A percentile compares a stretch with the other conserved stretches of the same genome.
Evolutionary conservation across 2,797 vertebrate genomes (phyloP).

Genomic region (Siniperca scherzeri): DNA sequence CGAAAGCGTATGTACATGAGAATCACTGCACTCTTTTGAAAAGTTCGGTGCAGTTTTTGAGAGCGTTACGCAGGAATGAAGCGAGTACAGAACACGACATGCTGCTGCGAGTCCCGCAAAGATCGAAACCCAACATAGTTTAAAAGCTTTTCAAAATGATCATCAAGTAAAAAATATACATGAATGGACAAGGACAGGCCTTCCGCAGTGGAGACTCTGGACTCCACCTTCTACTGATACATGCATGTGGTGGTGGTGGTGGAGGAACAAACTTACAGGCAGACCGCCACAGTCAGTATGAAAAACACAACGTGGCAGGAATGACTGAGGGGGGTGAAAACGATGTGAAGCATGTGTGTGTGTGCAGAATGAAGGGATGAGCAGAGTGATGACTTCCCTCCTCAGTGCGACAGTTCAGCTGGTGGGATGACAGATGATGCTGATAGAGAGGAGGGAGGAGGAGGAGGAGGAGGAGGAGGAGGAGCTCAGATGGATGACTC

Average conservation of each 20-base stretch:
- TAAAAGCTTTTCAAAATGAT: constrained; percentile 58
- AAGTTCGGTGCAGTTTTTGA: constrained; percentile 65
- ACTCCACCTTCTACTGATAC: constrained; percentile 58
- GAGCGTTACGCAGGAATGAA: constrained; percentile 59
- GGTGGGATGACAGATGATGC: constrained; percentile 60
- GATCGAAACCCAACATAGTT: constrained; percentile 52
- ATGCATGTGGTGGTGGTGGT: constrained; percentile 32
- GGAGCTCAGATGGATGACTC: constrained; percentile 89
- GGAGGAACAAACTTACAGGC: constrained; percentile 73
- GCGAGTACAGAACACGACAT: constrained; percentile 70
- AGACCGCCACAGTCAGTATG: constrained; percentile 75
- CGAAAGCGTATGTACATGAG: constrained; percentile 73
- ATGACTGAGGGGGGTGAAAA: constrained; percentile 37
- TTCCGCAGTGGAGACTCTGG: constrained; percentile 56
- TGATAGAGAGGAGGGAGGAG: constrained; percentile 46
- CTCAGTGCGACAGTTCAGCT: constrained; percentile 58
- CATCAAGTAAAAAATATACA: constrained; percentile 60
- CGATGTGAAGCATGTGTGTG: constrained; percentile 40
- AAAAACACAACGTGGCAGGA: constrained; percentile 60
- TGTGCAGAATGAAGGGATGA: constrained; percentile 52
- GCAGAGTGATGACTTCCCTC: constrained; percentile 61
- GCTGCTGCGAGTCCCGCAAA: constrained; percentile 67
- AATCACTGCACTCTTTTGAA: constrained; percentile 60
- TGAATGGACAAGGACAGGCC: constrained; percentile 53
- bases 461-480: constrained; percentile 5